These are phyloP conservation scores for Penaeus vannamei DNA, from an alignment of 1,140 invertebrate genomes.

Conservation along the genomic window DNA sequence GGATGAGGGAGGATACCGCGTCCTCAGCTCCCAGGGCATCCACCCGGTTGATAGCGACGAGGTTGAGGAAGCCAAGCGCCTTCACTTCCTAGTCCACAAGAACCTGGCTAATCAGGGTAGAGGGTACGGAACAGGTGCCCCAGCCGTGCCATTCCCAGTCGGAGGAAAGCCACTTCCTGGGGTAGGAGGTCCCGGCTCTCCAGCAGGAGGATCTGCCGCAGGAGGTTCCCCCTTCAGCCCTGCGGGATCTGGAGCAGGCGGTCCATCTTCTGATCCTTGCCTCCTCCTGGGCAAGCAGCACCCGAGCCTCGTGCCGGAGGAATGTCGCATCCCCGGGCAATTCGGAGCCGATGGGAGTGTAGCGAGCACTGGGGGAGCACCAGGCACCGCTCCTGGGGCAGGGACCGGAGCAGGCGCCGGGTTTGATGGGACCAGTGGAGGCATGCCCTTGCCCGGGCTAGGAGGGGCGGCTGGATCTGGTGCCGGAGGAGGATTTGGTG, in stretches of 20 bases:
- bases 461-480: too few species aligned
- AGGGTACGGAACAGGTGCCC: background rate
- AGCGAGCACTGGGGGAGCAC: background rate
- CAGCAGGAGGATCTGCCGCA: background rate
- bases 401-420: too few species aligned
- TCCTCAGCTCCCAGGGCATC: constrained; percentile 40
- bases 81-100: constrained; percentile 50
- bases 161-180: too few species aligned
- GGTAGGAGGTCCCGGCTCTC: too few species aligned
- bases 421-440: too few species aligned
- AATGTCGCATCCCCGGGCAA: constrained; percentile 17
- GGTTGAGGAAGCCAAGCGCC: constrained; percentile 21
- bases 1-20: constrained; percentile 61
- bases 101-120: background rate
- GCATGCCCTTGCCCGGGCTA: too few species aligned
- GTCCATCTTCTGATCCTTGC: background rate
- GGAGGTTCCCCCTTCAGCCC: background rate
- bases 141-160: background rate
- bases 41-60: constrained; percentile 39
- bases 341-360: background rate
- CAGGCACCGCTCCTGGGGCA: too few species aligned
- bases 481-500: too few species aligned
- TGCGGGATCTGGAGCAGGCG: background rate
- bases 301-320: background rate
- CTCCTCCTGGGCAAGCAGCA: constrained; percentile 7